Percentiles rank a stretch among this genome's conserved stretches.
These are phyloP conservation scores for Chironomus tentans DNA, from an alignment of 2,888 invertebrate genomes.

Conservation along the genomic window DNA sequence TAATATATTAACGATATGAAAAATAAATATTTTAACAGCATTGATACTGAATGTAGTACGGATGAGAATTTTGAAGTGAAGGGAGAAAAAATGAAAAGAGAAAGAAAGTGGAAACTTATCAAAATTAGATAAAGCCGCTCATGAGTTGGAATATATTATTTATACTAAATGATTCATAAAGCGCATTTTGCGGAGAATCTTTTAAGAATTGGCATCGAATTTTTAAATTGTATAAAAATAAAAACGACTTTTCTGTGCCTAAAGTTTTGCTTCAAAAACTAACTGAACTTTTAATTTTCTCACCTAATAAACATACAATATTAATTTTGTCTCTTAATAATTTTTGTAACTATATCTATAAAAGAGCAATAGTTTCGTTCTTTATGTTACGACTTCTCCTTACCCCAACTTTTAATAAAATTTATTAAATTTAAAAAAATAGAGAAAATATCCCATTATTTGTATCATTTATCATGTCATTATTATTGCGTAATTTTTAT, in stretches of 20 bases:
- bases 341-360: too few relatives aligned
- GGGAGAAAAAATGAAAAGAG: background rate
- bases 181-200: background rate
- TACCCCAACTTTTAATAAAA: background rate
- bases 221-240: too few relatives aligned
- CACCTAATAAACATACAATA: too few relatives aligned
- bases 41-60: background rate
- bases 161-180: background rate
- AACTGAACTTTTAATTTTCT: too few relatives aligned
- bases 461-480: conserved; percentile 22
- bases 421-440: background rate
- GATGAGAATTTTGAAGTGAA: background rate
- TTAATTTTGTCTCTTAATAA: too few relatives aligned
- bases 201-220: too few relatives aligned
- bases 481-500: conserved; percentile 24
- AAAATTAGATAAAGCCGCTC: background rate
- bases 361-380: too few relatives aligned
- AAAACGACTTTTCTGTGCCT: too few relatives aligned
- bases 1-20: conserved; percentile 26
- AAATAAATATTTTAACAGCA: conserved; percentile 17
- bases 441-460: background rate
- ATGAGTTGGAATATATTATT: background rate
- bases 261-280: too few relatives aligned
- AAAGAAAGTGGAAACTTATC: background rate
- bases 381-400: background rate